These are phyloP conservation scores for Ryuthela nishihirai DNA, from an alignment of 2,888 invertebrate genomes.

Conservation along the genomic window DNA sequence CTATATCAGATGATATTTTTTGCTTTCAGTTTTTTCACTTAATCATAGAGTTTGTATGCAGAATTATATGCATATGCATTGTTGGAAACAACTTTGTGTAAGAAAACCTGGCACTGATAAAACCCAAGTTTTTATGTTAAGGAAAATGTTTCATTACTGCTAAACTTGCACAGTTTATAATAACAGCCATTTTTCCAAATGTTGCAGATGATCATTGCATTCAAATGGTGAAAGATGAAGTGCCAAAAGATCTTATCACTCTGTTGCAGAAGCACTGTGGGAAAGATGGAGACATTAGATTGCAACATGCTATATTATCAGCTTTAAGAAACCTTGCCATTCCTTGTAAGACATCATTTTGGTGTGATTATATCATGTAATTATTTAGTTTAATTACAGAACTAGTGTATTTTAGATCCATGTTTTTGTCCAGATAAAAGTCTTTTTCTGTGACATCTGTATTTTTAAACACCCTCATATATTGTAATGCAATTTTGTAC, in stretches of 20 bases:
- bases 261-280: conserved; percentile 57
- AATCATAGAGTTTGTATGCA: no score
- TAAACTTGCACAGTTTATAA: no score
- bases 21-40: no score
- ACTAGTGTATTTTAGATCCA: neutral
- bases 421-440: neutral
- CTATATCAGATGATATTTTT: no score
- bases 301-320: conserved; percentile 70
- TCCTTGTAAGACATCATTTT: conserved; percentile 44
- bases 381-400: no score
- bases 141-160: no score
- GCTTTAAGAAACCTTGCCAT: conserved; percentile 59
- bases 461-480: neutral
- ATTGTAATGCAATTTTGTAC: no score
- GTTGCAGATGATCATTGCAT: conserved; percentile 61
- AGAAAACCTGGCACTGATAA: no score
- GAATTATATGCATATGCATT: no score
- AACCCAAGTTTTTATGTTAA: no score
- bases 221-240: conserved; percentile 66
- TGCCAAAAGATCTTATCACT: conserved; percentile 62
- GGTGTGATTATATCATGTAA: neutral
- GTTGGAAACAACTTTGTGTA: no score
- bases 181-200: no score
- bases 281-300: conserved; percentile 59
- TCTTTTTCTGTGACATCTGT: neutral